Evolutionary conservation across 2,113 vertebrate species (phyloP), one percentile per base, ranked within the genome.

Genomic region (Arvicanthis niloticus): DNA sequence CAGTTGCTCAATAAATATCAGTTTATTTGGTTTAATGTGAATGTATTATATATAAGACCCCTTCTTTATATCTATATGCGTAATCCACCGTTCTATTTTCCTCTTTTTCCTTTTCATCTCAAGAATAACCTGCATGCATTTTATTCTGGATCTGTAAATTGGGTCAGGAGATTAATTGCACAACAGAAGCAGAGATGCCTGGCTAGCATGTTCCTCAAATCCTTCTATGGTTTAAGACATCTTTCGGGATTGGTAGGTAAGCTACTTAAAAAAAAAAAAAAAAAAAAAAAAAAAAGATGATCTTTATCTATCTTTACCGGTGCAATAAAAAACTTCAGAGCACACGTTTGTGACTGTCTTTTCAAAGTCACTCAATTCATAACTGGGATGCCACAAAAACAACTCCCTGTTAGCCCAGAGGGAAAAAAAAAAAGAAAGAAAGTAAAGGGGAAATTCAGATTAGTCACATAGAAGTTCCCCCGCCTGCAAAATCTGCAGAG

Each of bases 381-480:
- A 98, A 98, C 98, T 97, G 97, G 98, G 97, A 98, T 98, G 98
- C 98, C 97, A 98, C 98, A 97, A 98, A 97, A 98, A 98, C 98
- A 98, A 97, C 98, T 98, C 98, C 98, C 98, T 98, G 98, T 97
- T 98, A 98, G 98, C 97, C 97, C 91, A 92, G 90, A 98, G 97
- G 96, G 88, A 96, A 97, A 96, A 97, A 97, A 97, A 96, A 82
- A 96, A 97, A 98, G 97, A 97, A 1, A 98, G 98, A 98, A 87
- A 98, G 98, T 97, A 98, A 98, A 98, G 98, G 98, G 98, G 98
- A 98, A 98, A 98, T 98, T 98, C 97, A 98, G 97, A 99, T 99
- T 99, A 99, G 98, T 99, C 98, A 99, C 98, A 98, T 98, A 99
- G 98, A 99, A 99, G 98, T 99, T 98, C 97, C 98, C 98, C 98